A percentile compares a stretch with the other conserved stretches of the same genome.
These are phyloP conservation scores for Avahi laniger DNA, from an alignment of 2,797 vertebrate species.

Conservation along the genomic window DNA sequence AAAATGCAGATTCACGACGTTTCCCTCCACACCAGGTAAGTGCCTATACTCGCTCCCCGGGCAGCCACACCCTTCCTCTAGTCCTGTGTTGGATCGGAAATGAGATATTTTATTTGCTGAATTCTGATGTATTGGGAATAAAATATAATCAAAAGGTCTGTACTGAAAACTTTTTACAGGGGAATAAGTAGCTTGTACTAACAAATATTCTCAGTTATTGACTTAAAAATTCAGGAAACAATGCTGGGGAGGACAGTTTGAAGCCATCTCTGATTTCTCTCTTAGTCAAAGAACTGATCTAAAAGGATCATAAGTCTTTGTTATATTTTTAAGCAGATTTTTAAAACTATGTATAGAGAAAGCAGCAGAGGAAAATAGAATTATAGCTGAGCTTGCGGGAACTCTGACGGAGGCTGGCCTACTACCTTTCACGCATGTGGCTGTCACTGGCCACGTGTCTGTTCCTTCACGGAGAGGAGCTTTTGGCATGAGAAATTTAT, in stretches of 20 bases:
- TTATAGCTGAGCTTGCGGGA: slow-evolving; percentile 67
- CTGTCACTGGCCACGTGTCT: slow-evolving; percentile 72
- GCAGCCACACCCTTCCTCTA: too few species aligned
- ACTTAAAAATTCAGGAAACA: not conserved
- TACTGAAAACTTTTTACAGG: not conserved
- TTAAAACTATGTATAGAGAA: slow-evolving; percentile 22
- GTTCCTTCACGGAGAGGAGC: slow-evolving; percentile 58
- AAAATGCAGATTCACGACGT: not conserved
- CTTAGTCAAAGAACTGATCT: slow-evolving; percentile 22
- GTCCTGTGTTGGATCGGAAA: not conserved
- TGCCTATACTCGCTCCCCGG: not conserved
- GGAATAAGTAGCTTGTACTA: not conserved
- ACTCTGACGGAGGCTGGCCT: slow-evolving; percentile 63
- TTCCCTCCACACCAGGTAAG: not conserved
- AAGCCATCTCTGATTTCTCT: not conserved
- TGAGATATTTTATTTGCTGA: not conserved
- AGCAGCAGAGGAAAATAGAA: slow-evolving; percentile 53
- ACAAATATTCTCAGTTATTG: slow-evolving; percentile 14
- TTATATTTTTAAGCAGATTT: slow-evolving; percentile 60
- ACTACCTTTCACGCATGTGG: slow-evolving; percentile 72
- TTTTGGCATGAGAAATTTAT: slow-evolving; percentile 65
- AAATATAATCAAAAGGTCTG: not conserved
- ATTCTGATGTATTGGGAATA: not conserved
- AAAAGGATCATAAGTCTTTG: slow-evolving; percentile 34
- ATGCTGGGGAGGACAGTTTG: not conserved